phyloP scores from a whole-genome alignment of 2,113 vertebrate species.

The Cinclus mexicanus region DNA sequence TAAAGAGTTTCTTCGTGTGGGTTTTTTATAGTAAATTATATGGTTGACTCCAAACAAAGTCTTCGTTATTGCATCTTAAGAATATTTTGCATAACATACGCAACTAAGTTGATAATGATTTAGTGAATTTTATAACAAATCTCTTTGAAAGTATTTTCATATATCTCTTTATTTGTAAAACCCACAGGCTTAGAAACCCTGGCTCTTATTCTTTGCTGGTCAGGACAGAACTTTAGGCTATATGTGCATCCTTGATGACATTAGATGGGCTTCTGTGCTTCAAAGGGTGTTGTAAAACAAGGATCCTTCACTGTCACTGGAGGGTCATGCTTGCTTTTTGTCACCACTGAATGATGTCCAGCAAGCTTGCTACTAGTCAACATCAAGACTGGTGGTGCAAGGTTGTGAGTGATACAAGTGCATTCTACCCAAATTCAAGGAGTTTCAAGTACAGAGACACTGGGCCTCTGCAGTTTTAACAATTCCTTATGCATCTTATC shows the following conservation, averaged over 20 bases:
- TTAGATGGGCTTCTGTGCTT: neutral
- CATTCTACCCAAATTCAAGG: neutral
- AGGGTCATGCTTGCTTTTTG: neutral
- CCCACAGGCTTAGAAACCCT: neutral
- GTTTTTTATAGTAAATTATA: neutral
- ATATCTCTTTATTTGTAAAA: neutral
- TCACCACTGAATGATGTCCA: neutral
- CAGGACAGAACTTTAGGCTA: neutral
- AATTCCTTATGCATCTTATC: neutral
- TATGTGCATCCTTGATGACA: neutral
- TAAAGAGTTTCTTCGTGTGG: neutral
- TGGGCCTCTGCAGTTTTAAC: neutral
- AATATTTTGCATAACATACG: neutral
- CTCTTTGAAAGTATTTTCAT: neutral
- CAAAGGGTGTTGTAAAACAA: neutral
- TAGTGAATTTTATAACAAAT: neutral
- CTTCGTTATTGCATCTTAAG: neutral
- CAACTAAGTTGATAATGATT: neutral
- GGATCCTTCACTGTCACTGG: neutral
- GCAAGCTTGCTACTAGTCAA: neutral
- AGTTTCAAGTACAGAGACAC: neutral
- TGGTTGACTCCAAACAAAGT: neutral
- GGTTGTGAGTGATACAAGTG: neutral
- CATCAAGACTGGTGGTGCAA: neutral
- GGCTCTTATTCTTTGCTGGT: neutral